Conservation (phyloP, 2,113 vertebrate species). For the Neogobius melanostomus region DNA sequence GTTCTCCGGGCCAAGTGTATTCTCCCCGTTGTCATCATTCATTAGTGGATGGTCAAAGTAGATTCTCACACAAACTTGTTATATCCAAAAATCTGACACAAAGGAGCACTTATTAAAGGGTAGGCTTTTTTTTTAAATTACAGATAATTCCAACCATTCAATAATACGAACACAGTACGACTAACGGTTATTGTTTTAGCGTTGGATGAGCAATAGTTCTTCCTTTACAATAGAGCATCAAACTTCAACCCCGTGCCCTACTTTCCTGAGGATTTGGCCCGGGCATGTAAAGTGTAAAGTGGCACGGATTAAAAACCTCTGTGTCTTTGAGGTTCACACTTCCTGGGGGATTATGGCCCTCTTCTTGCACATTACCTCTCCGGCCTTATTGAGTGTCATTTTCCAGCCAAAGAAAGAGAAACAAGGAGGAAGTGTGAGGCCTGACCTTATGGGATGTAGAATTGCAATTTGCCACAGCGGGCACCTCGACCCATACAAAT, state of each 20-base stretch:
- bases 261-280: conserved; percentile 18
- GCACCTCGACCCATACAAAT: conserved; percentile 74
- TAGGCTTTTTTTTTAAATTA: too few species aligned
- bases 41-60: too few species aligned
- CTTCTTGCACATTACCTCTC: conserved; percentile 36
- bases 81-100: too few species aligned
- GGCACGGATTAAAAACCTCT: conserved; percentile 33
- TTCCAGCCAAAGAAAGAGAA: conserved; percentile 51
- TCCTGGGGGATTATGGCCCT: conserved; percentile 47
- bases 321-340: conserved; percentile 32
- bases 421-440: conserved; percentile 55
- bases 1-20: too few species aligned
- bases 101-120: too few species aligned
- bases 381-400: conserved; percentile 54
- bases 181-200: too few species aligned
- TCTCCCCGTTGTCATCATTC: too few species aligned
- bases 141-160: too few species aligned
- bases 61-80: too few species aligned
- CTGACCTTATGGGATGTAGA: conserved; percentile 70
- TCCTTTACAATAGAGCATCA: not conserved
- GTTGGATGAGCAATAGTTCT: not conserved
- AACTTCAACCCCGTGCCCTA: conserved; percentile 1
- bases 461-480: conserved; percentile 68
- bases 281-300: conserved; percentile 25
- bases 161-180: too few species aligned